Evolutionary conservation across 64 coral and sea anemone species (phyloP), one percentile per base, ranked within the genome.

Genomic region (Anthopleura sola): DNA sequence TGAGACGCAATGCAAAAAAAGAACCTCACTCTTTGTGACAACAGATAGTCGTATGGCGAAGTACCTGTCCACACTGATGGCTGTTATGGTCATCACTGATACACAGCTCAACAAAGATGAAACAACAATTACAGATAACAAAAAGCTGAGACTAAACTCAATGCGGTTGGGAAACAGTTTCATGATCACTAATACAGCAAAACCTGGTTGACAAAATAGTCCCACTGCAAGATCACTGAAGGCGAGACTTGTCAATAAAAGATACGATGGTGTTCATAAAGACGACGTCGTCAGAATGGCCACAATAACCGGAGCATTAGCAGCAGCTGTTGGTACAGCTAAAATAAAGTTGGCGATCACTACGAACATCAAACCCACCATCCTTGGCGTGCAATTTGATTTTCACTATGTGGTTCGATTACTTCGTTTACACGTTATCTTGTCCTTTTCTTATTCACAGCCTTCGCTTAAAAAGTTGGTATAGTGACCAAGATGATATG

Each of bases 221-320:
- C 78, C 78, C 2, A 82, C 78, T 51, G 17, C 28, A 51, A 40
- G 48, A 38, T 82, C 78, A 29, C 28, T 48, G 24, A 82, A n/a
- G 39, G 78, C 78, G 16, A 82, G 78, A 20, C 8, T 82, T 1
- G 78, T 23, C 24, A 82, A 19, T 51, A 82, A 82, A 51, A 48
- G 24, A 82, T 48, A 82, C 19, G 78, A 82, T 3, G 80, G 80
- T 55, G 80, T 83, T 55, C 15, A 47, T 46, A 83, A 34, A 31
- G 26, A 29, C 28, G 80, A 46, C 80, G 80, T 82, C 20, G 80
- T 47, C n/a, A 50, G 37, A 55, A 82, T 82, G 44, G 37, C 80
- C n/a, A 32, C 36, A 21, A 82, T 82, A 82, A 82, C 46, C 50
- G 53, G 46, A 47, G 80, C 16, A 55, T 82, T 82, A 14, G 40